phyloP scores from a whole-genome alignment of 2,113 vertebrate species.

The Otocyon megalotis region DNA sequence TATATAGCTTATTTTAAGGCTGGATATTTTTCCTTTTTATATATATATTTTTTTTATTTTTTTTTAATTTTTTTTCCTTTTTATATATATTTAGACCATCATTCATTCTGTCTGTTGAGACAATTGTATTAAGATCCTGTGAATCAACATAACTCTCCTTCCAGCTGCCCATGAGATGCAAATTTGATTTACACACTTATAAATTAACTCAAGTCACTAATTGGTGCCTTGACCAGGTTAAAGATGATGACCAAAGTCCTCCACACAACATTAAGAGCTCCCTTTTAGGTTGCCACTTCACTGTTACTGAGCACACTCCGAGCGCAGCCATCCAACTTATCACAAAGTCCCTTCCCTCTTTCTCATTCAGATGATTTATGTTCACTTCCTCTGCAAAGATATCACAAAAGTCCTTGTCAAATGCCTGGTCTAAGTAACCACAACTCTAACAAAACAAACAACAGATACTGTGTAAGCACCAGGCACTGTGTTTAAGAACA shows the following conservation, averaged over 20 bases:
- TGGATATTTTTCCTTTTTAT: background rate
- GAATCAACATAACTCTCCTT: background rate
- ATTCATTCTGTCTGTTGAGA: background rate
- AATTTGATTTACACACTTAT: background rate
- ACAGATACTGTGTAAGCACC: no score
- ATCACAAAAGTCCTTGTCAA: background rate
- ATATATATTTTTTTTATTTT: no score
- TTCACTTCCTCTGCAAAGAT: background rate
- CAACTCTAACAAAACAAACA: background rate
- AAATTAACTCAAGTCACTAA: background rate
- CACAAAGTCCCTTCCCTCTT: background rate
- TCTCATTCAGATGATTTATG: background rate
- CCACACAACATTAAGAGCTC: background rate
- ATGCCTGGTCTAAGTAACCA: background rate
- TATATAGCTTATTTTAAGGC: background rate
- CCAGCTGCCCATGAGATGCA: background rate
- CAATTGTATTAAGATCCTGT: background rate
- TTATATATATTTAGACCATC: background rate
- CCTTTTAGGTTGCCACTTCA: background rate
- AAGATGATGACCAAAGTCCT: background rate
- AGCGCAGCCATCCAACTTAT: background rate
- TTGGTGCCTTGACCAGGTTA: background rate
- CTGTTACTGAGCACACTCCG: background rate
- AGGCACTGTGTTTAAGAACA: background rate
- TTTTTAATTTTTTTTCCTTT: conserved; percentile 51